Percentiles rank a stretch among this genome's conserved stretches.
These are phyloP conservation scores for Steromphala cineraria DNA, from an alignment of 2,888 invertebrate genomes.

Conservation along the genomic window DNA sequence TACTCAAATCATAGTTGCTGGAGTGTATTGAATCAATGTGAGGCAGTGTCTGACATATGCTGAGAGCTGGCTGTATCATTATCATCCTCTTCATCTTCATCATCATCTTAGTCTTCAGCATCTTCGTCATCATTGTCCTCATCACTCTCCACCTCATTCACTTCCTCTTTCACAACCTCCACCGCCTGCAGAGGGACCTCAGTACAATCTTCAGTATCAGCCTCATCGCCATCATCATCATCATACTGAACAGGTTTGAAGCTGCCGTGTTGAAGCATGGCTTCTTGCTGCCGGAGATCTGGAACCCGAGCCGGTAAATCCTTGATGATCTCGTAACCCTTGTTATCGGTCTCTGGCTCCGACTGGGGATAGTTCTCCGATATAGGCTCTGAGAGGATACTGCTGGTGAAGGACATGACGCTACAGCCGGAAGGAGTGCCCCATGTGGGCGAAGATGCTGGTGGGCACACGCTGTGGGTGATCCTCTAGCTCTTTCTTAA, in stretches of 20 bases:
- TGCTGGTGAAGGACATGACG: constrained; percentile 74
- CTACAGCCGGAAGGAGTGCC: constrained; percentile 74
- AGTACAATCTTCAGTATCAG: constrained; percentile 61
- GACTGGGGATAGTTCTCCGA: constrained; percentile 73
- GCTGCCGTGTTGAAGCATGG: not conserved
- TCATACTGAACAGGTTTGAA: constrained; percentile 38
- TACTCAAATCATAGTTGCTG: constrained; percentile 53
- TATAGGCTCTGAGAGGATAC: constrained; percentile 74
- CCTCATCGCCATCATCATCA: constrained; percentile 67
- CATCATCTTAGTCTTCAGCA: constrained; percentile 11
- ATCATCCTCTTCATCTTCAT: constrained; percentile 20
- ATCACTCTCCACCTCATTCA: not conserved
- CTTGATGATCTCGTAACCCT: constrained; percentile 66
- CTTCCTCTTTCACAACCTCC: constrained; percentile 22
- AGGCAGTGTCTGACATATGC: constrained; percentile 47
- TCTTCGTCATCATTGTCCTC: constrained; percentile 9
- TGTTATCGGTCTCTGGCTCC: constrained; percentile 72
- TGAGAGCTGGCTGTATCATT: constrained; percentile 23
- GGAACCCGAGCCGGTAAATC: not conserved
- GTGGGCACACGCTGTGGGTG: constrained; percentile 49
- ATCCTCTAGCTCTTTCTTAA: constrained; percentile 66
- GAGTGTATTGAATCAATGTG: constrained; percentile 72
- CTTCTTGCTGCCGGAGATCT: not conserved
- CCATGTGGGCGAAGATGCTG: constrained; percentile 70
- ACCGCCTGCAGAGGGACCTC: constrained; percentile 17